phyloP scores from a whole-genome alignment of 37 sponge, comb jelly and placozoan genomes.

The Halisarca cf. caerulea region DNA sequence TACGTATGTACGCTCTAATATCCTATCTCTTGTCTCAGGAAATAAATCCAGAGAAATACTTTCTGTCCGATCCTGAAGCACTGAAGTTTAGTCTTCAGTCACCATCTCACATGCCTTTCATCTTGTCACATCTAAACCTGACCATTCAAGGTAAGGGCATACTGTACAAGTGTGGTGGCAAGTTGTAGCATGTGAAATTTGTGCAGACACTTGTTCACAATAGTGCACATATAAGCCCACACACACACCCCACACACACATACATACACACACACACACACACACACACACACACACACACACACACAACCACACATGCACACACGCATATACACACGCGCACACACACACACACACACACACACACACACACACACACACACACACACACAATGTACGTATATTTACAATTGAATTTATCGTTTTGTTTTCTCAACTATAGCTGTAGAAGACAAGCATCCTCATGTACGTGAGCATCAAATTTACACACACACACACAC shows the following conservation, averaged over 20 bases:
- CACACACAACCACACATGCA: too few species aligned
- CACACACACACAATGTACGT: neutral
- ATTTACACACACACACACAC: neutral
- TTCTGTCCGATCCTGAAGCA: slow-evolving; percentile 15
- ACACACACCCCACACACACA: too few species aligned
- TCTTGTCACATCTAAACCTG: slow-evolving; percentile 69
- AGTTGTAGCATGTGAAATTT: neutral
- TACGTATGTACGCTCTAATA: too few species aligned
- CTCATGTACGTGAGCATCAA: too few species aligned
- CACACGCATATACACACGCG: neutral
- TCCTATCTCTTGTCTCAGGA: neutral
- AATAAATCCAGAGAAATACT: slow-evolving; percentile 13
- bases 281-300: too few species aligned
- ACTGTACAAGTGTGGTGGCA: neutral
- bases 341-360: slow-evolving; percentile 20
- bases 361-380: slow-evolving; percentile 22
- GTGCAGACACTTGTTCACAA: neutral
- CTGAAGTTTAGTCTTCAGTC: slow-evolving; percentile 31
- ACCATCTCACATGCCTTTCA: slow-evolving; percentile 83
- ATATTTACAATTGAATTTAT: neutral
- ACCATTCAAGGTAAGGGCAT: slow-evolving; percentile 43
- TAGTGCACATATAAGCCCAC: neutral
- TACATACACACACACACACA: too few species aligned
- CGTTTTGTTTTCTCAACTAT: neutral
- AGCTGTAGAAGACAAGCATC: neutral